Percentiles rank a stretch among this genome's conserved stretches.
Evolutionary conservation across 2,113 vertebrate genomes (phyloP).

Genomic region (Dicrurus megarhynchus): DNA sequence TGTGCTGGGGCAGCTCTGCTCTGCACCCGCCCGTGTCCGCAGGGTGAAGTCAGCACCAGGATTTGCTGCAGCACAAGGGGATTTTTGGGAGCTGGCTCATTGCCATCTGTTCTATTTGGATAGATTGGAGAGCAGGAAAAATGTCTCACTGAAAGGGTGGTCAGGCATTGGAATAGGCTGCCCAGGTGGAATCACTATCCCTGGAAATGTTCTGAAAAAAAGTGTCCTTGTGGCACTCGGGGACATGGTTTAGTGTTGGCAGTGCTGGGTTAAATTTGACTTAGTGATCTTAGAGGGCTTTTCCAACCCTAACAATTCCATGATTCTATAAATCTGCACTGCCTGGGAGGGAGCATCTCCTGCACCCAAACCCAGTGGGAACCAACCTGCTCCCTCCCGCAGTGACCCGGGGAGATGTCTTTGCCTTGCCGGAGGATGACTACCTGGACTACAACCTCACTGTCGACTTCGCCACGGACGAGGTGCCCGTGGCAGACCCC

Average conservation of each 20-base stretch:
- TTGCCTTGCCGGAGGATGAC: conserved; percentile 84
- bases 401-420: conserved; percentile 90
- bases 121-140: background rate
- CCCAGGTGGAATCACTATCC: background rate
- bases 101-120: rapidly evolving
- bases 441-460: conserved; percentile 51
- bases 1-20: background rate
- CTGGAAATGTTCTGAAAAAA: background rate
- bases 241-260: too few species aligned
- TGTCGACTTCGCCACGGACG: rapidly evolving
- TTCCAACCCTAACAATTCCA: background rate
- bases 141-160: background rate
- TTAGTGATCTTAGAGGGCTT: background rate
- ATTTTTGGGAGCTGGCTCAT: rapidly evolving
- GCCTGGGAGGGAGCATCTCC: background rate
- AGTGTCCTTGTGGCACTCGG: background rate
- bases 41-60: background rate
- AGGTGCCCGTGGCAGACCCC: background rate
- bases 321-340: rapidly evolving
- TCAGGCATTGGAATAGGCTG: background rate
- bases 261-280: background rate
- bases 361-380: background rate
- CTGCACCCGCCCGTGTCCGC: rapidly evolving
- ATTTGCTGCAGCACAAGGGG: background rate
- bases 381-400: background rate